A percentile compares a stretch with the other conserved stretches of the same genome.
Conservation (phyloP, 64 coral and sea anemone species). For the Pocillopora verrucosa region DNA sequence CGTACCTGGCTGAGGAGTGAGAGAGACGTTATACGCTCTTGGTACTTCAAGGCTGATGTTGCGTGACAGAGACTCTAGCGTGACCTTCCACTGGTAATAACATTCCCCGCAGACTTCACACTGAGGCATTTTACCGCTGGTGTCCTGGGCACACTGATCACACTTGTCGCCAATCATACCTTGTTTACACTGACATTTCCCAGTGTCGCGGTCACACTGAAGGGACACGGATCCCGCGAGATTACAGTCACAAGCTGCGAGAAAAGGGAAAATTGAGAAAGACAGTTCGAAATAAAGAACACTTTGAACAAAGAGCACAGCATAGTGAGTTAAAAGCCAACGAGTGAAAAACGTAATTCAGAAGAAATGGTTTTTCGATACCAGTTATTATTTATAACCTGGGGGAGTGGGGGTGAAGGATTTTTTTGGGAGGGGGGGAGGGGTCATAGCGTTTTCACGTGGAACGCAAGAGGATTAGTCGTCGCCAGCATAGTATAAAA, state of each 20-base stretch:
- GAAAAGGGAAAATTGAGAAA: not conserved
- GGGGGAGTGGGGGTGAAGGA: too few species aligned
- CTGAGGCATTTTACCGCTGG: slow-evolving; percentile 73
- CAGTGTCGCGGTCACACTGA: slow-evolving; percentile 77
- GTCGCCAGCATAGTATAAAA: too few species aligned
- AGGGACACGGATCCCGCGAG: slow-evolving; percentile 64
- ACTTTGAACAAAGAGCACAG: too few species aligned
- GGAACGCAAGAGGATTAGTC: too few species aligned
- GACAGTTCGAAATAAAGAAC: not conserved
- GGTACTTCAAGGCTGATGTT: slow-evolving; percentile 64
- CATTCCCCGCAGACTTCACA: slow-evolving; percentile 85
- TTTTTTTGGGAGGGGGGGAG: too few species aligned
- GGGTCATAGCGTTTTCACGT: too few species aligned
- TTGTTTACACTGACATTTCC: slow-evolving; percentile 69
- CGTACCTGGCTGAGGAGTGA: slow-evolving; percentile 42
- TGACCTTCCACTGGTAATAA: slow-evolving; percentile 82
- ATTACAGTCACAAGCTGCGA: slow-evolving; percentile 84
- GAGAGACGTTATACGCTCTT: slow-evolving; percentile 59
- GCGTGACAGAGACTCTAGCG: slow-evolving; percentile 58
- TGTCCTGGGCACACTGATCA: slow-evolving; percentile 74
- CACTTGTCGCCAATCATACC: slow-evolving; percentile 80
- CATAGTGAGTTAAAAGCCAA: too few species aligned
- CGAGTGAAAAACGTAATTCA: too few species aligned
- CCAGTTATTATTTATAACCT: too few species aligned
- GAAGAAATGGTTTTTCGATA: too few species aligned